Base-by-base conservation (phyloP, 2,797 vertebrate species). In the Labeo calbasu region DNA sequence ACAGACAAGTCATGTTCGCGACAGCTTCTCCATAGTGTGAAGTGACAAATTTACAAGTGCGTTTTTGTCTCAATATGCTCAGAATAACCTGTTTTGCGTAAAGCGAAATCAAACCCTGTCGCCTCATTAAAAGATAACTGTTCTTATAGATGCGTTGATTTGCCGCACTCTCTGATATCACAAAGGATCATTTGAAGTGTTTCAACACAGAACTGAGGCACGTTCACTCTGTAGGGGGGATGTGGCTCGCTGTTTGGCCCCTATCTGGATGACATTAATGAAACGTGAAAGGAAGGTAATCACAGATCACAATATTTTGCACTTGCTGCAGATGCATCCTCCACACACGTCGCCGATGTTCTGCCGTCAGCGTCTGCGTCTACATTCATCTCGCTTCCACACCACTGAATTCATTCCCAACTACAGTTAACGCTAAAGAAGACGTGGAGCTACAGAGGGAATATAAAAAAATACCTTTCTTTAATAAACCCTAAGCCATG, bases 291-390 rank as follows among this genome's bases (percentile, higher is more conserved):
- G 86, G 87, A 83, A 90, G 92, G 92, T 94, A 92, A 94, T 94
- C 91, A 92, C 92, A 93, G 90, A 93, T 94, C 92, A 90, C 91
- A 93, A 92, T 93, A 92, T 93, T 94, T 93, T 91, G 92, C 88
- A 88, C 84, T 87, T 83, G 89, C 90, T 90, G 89, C 88, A 86
- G 90, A 92, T 90, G 90, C 84, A 85, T 91, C 88, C 90, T 89
- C n/a, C 25, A 68, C 65, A 43, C 28, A 3, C 59, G 57, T 46
- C 43, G 43, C 43, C 43, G 43, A 85, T 85, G 90, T 92, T 93
- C 89, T 93, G 93, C 91, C 92, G 91, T 93, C 92, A 92, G 88
- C 80, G 91, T 93, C 90, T 85, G 84, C 85, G 79, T 81, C 90
- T 90, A 89, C 88, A 85, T 92, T 91, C 91, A 86, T 91, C 87